phyloP scores from a whole-genome alignment of 2,797 vertebrate genomes.

The Salmo trutta region DNA sequence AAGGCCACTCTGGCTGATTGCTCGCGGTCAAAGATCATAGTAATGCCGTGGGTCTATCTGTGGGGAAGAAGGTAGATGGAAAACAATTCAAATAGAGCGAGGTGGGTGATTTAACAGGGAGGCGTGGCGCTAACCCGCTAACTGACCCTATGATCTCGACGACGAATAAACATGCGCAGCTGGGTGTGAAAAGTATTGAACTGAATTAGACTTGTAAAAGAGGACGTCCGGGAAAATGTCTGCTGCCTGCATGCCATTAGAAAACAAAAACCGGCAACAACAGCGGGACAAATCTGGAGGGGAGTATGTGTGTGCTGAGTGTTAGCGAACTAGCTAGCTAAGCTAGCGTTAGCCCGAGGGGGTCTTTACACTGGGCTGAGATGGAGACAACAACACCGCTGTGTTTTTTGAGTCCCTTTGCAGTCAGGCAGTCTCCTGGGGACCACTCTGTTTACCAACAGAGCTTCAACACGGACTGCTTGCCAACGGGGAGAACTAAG shows the following conservation, averaged over 20 bases:
- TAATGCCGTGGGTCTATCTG: background rate
- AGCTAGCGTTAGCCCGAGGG: background rate
- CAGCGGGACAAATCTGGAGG: background rate
- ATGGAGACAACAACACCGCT: background rate
- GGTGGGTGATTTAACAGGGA: background rate
- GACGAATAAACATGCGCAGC: conserved; percentile 7
- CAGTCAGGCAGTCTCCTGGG: conserved; percentile 3
- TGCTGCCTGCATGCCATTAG: background rate
- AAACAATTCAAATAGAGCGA: too few species aligned
- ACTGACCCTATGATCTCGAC: background rate
- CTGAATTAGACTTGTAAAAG: conserved; percentile 9
- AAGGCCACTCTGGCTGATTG: background rate
- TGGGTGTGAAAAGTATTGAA: background rate
- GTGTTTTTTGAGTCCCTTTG: background rate
- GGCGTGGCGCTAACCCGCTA: background rate
- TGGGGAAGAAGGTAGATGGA: background rate
- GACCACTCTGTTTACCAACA: conserved; percentile 29
- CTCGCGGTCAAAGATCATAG: background rate
- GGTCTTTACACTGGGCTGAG: background rate
- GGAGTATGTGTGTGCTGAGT: background rate
- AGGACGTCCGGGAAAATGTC: background rate
- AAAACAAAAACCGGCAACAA: conserved; percentile 4
- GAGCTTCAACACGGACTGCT: conserved; percentile 21
- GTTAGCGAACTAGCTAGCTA: background rate
- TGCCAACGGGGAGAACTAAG: background rate